Percentiles rank a stretch among this genome's conserved stretches.
Evolutionary conservation across 2,888 invertebrate genomes (phyloP).

Genomic region (Elysia crispata): DNA sequence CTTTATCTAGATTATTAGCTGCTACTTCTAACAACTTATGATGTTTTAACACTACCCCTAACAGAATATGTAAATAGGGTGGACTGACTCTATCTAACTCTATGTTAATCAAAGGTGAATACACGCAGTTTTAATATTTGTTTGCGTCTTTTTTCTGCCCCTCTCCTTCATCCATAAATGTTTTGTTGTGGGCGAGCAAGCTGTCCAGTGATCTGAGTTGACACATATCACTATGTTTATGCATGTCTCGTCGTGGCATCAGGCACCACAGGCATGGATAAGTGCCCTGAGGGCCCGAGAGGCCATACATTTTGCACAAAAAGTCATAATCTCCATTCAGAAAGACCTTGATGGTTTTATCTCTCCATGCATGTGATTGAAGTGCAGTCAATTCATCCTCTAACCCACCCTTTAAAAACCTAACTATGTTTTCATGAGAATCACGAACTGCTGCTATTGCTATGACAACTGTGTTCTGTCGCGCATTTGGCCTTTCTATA

Average conservation of each 20-base stretch:
- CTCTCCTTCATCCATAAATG: not conserved
- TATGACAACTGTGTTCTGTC: conserved; percentile 1
- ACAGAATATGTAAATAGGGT: not conserved
- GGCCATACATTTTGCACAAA: not conserved
- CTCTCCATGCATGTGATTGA: conserved; percentile 5
- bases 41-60: conserved; percentile 18
- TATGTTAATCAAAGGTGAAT: conserved; percentile 6
- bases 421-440: not conserved
- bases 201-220: not conserved
- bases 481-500: not conserved
- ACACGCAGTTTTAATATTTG: not conserved
- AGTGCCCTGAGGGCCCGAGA: conserved; percentile 4
- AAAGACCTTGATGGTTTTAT: conserved; percentile 14
- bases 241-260: conserved; percentile 7
- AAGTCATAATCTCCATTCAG: conserved; percentile 32
- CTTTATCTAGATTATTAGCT: not conserved
- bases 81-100: no score
- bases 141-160: not conserved
- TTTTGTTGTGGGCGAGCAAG: not conserved
- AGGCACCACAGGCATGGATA: conserved; percentile 36
- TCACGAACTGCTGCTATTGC: not conserved
- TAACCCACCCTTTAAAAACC: not conserved
- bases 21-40: not conserved
- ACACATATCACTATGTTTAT: not conserved
- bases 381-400: not conserved